These are phyloP conservation scores for Brachyhypopomus gauderio DNA, from an alignment of 2,113 vertebrate genomes.

Conservation along the genomic window DNA sequence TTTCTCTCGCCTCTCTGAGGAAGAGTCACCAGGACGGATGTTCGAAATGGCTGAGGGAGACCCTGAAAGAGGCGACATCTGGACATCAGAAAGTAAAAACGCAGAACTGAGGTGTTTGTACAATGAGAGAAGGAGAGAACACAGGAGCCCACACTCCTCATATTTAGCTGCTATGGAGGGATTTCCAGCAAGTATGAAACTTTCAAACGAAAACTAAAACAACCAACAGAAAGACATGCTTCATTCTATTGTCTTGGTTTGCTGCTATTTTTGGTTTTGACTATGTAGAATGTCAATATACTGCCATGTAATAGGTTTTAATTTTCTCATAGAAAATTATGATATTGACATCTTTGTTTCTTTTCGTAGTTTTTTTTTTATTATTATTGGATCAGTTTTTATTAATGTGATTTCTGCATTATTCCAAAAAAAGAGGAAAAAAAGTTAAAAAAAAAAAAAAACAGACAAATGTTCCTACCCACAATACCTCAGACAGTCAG, in stretches of 20 bases:
- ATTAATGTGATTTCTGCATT: constrained; percentile 91
- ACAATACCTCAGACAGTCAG: constrained; percentile 95
- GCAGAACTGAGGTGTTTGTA: constrained; percentile 83
- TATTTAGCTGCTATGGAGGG: constrained; percentile 92
- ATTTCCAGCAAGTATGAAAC: constrained; percentile 83
- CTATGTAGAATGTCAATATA: constrained; percentile 88
- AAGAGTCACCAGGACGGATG: constrained; percentile 66
- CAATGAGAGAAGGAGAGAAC: constrained; percentile 60
- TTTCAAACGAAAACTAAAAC: constrained; percentile 59
- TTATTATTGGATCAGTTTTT: constrained; percentile 84
- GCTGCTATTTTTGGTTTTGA: constrained; percentile 92
- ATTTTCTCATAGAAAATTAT: constrained; percentile 97
- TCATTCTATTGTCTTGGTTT: constrained; percentile 91
- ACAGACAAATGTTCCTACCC: constrained; percentile 81
- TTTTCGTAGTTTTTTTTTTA: constrained; percentile 83
- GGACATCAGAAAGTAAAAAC: constrained; percentile 75
- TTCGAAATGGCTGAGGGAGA: constrained; percentile 73
- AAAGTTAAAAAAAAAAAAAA: constrained; percentile 73
- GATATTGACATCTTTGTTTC: constrained; percentile 82
- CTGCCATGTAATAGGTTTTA: constrained; percentile 89
- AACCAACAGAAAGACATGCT: constrained; percentile 74
- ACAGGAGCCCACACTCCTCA: constrained; percentile 79
- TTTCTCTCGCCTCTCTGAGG: constrained; percentile 65
- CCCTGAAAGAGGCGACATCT: constrained; percentile 67
- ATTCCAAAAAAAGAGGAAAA: constrained; percentile 84